These are phyloP conservation scores for Seriola rivoliana DNA, from an alignment of 2,113 vertebrate species.

Conservation along the genomic window DNA sequence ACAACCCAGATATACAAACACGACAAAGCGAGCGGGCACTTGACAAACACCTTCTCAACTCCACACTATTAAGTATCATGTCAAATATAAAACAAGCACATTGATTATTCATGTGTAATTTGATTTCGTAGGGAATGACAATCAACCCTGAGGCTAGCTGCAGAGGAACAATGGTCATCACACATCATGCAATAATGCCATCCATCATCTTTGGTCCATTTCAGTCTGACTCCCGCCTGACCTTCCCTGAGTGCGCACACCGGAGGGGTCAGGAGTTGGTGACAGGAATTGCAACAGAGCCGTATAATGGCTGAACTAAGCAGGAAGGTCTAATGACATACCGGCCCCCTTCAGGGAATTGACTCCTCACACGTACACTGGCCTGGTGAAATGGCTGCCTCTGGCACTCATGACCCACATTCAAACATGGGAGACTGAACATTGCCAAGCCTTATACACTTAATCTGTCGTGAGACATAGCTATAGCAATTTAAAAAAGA, in stretches of 20 bases:
- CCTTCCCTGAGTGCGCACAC: slow-evolving; percentile 52
- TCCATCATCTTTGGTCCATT: slow-evolving; percentile 59
- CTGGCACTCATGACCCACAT: slow-evolving; percentile 59
- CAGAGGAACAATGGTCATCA: slow-evolving; percentile 28
- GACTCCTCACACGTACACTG: slow-evolving; percentile 46
- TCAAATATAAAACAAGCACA: slow-evolving; percentile 42
- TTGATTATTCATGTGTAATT: slow-evolving; percentile 58
- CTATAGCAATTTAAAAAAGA: not conserved
- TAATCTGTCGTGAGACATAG: not conserved
- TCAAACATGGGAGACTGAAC: slow-evolving; percentile 36
- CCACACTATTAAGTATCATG: slow-evolving; percentile 31
- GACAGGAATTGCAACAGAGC: slow-evolving; percentile 48
- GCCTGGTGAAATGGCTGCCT: slow-evolving; percentile 53
- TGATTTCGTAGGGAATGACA: slow-evolving; percentile 42
- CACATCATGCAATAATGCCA: slow-evolving; percentile 25
- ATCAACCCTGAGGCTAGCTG: slow-evolving; percentile 14
- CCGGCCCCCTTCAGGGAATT: slow-evolving; percentile 44
- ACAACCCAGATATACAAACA: slow-evolving; percentile 31
- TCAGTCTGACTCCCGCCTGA: slow-evolving; percentile 44
- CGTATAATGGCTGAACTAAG: slow-evolving; percentile 60
- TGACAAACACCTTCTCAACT: slow-evolving; percentile 34
- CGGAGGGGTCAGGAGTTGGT: slow-evolving; percentile 56
- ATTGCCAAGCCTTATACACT: slow-evolving; percentile 3
- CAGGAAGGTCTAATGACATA: slow-evolving; percentile 68
- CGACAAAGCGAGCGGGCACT: not conserved